Base-by-base conservation (phyloP, 1,140 invertebrate genomes). In the Cherax quadricarinatus region DNA sequence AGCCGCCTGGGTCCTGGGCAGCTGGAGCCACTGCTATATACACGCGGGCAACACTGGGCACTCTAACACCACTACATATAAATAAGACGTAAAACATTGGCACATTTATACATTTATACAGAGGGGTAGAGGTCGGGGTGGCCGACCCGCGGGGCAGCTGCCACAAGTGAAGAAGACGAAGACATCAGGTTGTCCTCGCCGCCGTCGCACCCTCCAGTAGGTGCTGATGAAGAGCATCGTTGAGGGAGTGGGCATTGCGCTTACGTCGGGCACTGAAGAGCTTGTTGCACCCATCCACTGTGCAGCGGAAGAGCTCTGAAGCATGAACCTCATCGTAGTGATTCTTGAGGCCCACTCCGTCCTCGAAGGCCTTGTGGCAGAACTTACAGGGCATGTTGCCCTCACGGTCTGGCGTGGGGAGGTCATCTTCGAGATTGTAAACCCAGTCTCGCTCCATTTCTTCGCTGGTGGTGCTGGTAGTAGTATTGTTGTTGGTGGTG, bases 221-320 rank as follows among this genome's bases (percentile, higher is more conserved):
- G 48, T 91, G 90, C 90, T 92, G 80, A 94, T 80, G 95, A 90
- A 92, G 94, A 79, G 86, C 94, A 66, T 94, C 96, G 94, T 96
- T 96, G 82, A 96, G 96, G 78, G 96, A 96, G 95, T 98, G 97
- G 6, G 96, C 95, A 94, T 98, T 97, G 14, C 97, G 95, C 88
- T 97, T 97, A 78, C 97, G 96, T 48, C 97, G 95, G 66, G 97
- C 97, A 93, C 97, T 97, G 95, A 98, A 98, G 94, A 97, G 96
- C 96, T 97, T 97, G n/a, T 96, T 96, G 95, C 97, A 98, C 73
- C 97, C 97, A 89, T 96, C 96, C 60, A 97, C 96, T 41, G 97
- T 97, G 95, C 97, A 98, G 94, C 97, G 96, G 95, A 97, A 97
- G 97, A 97, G 95, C 97, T 97, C 96, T 95, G 94, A 93, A 83